Evolutionary conservation across 2,113 vertebrate genomes (phyloP).

Genomic region (Saimiri boliviensis): DNA sequence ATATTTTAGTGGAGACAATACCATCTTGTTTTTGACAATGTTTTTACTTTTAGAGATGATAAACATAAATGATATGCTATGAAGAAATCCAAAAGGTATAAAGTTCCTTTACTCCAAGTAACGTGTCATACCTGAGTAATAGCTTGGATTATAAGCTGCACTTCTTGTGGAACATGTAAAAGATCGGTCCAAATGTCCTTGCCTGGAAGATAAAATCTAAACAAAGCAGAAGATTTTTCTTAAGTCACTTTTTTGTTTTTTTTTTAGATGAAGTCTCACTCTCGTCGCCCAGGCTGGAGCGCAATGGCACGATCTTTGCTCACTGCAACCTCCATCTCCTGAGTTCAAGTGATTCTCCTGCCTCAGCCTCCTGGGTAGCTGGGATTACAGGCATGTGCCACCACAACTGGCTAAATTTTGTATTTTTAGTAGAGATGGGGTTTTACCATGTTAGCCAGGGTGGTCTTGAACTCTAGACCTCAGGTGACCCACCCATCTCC

Average conservation of each 20-base stretch:
- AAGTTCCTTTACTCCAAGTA: slow-evolving; percentile 43
- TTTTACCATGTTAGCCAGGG: too few relatives aligned
- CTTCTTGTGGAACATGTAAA: slow-evolving; percentile 87
- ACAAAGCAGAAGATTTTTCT: slow-evolving; percentile 64
- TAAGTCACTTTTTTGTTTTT: neutral
- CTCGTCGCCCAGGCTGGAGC: too few relatives aligned
- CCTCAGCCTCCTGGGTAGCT: too few relatives aligned
- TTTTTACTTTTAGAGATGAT: slow-evolving; percentile 43
- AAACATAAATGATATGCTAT: slow-evolving; percentile 31
- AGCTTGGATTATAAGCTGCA: slow-evolving; percentile 83
- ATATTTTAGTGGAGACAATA: slow-evolving; percentile 41
- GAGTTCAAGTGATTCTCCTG: too few relatives aligned
- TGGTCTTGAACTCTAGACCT: too few relatives aligned
- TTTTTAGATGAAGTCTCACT: too few relatives aligned
- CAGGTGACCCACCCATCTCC: too few relatives aligned
- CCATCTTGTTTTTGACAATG: slow-evolving; percentile 44
- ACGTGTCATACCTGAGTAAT: slow-evolving; percentile 84
- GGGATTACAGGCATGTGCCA: too few relatives aligned
- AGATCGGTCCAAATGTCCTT: slow-evolving; percentile 71
- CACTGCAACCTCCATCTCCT: too few relatives aligned
- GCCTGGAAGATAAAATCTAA: slow-evolving; percentile 84
- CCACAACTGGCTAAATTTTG: too few relatives aligned
- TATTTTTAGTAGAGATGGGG: too few relatives aligned
- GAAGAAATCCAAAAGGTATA: neutral
- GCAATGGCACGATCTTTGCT: too few relatives aligned